These are phyloP conservation scores for Martes martes DNA, from an alignment of 2,113 vertebrate genomes.

Conservation along the genomic window DNA sequence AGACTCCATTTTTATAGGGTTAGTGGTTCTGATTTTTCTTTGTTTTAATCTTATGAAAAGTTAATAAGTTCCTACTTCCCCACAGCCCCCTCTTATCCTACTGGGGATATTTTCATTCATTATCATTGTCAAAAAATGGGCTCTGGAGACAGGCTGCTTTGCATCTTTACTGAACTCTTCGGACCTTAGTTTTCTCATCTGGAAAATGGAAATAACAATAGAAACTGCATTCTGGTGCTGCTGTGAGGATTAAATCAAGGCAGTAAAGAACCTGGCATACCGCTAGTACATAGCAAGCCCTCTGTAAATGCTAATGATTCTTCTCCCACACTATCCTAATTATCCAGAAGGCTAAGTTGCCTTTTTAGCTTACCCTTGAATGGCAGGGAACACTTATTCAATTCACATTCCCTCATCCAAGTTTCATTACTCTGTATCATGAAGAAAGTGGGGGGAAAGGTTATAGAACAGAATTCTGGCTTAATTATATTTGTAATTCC, in stretches of 20 bases:
- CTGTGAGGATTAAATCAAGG: background rate
- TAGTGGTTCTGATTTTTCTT: background rate
- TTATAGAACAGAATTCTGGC: background rate
- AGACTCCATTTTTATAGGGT: background rate
- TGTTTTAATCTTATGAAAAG: background rate
- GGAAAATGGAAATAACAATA: background rate
- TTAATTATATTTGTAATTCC: background rate
- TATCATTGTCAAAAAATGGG: background rate
- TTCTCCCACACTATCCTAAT: background rate
- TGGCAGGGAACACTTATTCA: slow-evolving; percentile 39
- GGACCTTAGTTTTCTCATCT: background rate
- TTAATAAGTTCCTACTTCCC: background rate
- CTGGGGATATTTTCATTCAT: background rate
- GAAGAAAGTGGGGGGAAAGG: slow-evolving; percentile 54
- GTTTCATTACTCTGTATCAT: slow-evolving; percentile 55
- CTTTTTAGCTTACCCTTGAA: slow-evolving; percentile 51
- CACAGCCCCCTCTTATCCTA: background rate
- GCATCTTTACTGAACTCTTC: background rate
- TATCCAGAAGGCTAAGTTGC: background rate
- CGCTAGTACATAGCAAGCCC: background rate
- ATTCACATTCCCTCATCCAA: background rate
- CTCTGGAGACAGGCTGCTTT: background rate
- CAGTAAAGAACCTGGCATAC: background rate
- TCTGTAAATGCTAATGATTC: background rate
- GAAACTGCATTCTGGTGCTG: background rate